A percentile compares a stretch with the other conserved stretches of the same genome.
Evolutionary conservation across 2,888 invertebrate species (phyloP).

Genomic region (Chaetogeoica ovagalla): DNA sequence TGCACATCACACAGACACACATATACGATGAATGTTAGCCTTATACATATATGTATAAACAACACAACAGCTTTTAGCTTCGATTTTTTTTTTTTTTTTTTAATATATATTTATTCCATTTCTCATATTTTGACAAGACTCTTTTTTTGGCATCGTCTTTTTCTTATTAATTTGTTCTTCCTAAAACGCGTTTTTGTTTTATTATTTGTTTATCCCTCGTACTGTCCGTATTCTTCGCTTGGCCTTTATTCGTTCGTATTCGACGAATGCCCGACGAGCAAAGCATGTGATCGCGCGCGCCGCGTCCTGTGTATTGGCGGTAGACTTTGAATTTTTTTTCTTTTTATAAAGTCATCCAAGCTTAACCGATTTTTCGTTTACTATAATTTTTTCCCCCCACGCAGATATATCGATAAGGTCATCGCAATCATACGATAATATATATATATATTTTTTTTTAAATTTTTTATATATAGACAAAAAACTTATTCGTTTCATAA

Average conservation of each 20-base stretch:
- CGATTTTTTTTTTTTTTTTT: no score
- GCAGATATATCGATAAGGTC: no score
- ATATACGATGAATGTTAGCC: background rate
- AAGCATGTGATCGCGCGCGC: background rate
- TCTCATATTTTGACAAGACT: conserved; percentile 16
- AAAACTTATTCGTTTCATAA: no score
- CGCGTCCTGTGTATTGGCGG: no score
- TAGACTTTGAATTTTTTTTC: no score
- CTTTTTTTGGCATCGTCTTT: conserved; percentile 23
- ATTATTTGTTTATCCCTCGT: background rate
- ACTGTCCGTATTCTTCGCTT: background rate
- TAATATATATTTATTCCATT: conserved; percentile 13
- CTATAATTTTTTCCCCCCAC: no score
- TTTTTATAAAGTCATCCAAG: no score
- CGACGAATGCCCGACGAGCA: background rate
- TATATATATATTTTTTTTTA: no score
- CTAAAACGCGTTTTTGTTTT: background rate
- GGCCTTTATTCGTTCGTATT: background rate
- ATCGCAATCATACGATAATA: no score
- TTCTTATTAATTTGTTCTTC: background rate
- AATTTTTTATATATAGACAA: no score
- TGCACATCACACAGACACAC: conserved; percentile 6
- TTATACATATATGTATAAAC: background rate
- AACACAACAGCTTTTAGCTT: conserved; percentile 27
- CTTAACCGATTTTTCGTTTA: no score